Base-by-base conservation (phyloP, 1,140 invertebrate genomes). In the Acromyrmex heyeri region DNA sequence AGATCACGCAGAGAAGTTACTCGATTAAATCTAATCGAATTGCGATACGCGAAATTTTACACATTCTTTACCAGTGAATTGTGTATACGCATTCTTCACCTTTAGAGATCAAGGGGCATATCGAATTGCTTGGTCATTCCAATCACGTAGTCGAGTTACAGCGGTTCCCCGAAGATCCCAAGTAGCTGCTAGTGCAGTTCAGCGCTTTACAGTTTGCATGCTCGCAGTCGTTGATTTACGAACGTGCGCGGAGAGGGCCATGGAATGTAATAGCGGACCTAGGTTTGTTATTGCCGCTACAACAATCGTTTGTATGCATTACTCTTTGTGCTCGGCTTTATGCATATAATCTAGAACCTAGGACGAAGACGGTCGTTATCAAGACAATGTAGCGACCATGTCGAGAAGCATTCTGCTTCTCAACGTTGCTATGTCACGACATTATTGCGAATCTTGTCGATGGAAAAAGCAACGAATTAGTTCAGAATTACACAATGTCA, bases 261-360 rank as follows among this genome's bases (percentile, higher is more conserved):
- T 16, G 18, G 55, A 83, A 83, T 79, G 77, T 69, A 67, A 69
- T 62, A 59, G 67, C 67, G 78, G 16, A 44, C n/a, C 55, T 21
- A 34, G 79, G 69, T 83, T 83, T 83, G 79, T 75, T 75, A 75
- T 72, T 44, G 78, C 65, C 78, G 34, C 50, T 57, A 27, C 79
- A 82, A 73, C 79, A 83, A 83, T 83, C 79, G 79, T 83, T 83
- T 83, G 79, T 83, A 83, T 75, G 79, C 79, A 83, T 83, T 83
- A 83, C 79, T 75, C 79, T 83, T 83, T 83, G 79, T 67, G 79
- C 53, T 24, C 34, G 67, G 79, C 67, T 61, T 82, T 82, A 82
- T 82, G 69, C 69, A 83, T 83, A 83, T 83, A 75, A 83, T 75
- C 69, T 75, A 75, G 55, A 61, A 7, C 38, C 18, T 27, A 24